Evolutionary conservation across 2,113 vertebrate species (phyloP).

Genomic region (Scortum barcoo): DNA sequence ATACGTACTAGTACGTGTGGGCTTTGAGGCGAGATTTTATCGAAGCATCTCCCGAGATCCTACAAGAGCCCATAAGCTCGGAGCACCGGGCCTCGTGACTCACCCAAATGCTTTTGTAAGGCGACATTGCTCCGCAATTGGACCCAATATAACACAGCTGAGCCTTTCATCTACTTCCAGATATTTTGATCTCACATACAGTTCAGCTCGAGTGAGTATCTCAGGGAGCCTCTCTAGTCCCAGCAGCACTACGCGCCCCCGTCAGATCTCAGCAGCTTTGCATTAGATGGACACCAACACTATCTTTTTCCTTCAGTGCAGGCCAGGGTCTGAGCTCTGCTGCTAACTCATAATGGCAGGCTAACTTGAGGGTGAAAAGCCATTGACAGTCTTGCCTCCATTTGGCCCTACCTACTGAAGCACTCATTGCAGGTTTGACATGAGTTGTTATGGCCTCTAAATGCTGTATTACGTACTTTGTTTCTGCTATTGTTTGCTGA

Average conservation of each 20-base stretch:
- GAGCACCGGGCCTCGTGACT: conserved; percentile 41
- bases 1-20: not conserved
- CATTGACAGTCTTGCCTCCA: not conserved
- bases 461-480: conserved; percentile 5
- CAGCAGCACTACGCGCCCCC: conserved; percentile 17
- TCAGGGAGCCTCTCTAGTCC: conserved; percentile 26
- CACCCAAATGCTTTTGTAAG: conserved; percentile 44
- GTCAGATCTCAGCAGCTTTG: conserved; percentile 40
- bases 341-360: conserved; percentile 3
- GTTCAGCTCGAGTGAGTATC: conserved; percentile 43
- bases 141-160: conserved; percentile 24
- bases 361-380: conserved; percentile 34
- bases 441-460: conserved; percentile 1
- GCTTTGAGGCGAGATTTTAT: conserved; percentile 42
- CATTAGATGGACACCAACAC: conserved; percentile 21
- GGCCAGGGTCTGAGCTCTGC: conserved; percentile 12
- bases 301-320: not conserved
- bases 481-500: conserved; percentile 36
- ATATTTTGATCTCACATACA: conserved; percentile 64
- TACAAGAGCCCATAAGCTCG: conserved; percentile 50
- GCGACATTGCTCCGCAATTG: not conserved
- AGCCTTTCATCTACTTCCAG: conserved; percentile 66
- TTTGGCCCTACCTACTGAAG: not conserved
- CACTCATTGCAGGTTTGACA: not conserved
- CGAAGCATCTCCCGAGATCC: conserved; percentile 34